Conservation (phyloP, 2,797 vertebrate species). For the Argya squamiceps region DNA sequence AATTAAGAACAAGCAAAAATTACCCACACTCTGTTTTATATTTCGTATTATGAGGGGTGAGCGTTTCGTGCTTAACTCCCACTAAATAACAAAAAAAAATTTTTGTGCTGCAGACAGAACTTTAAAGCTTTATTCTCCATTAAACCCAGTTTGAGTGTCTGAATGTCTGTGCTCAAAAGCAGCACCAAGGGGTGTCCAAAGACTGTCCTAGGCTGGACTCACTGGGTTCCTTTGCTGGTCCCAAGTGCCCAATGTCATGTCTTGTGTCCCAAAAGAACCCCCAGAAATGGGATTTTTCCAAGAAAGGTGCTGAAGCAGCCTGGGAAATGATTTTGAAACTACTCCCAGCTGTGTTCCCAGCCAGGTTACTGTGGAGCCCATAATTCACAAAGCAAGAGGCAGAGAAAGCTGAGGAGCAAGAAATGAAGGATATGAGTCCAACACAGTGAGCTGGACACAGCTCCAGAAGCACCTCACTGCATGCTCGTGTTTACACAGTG, state of each 20-base stretch:
- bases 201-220: not conserved
- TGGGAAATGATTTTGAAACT: not conserved
- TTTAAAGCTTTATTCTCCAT: not conserved
- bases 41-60: not conserved
- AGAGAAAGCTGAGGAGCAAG: not conserved
- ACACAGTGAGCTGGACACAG: fast-evolving
- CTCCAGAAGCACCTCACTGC: not conserved
- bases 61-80: not conserved
- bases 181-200: not conserved
- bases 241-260: fast-evolving
- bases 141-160: not conserved
- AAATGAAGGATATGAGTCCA: not conserved
- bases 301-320: not conserved
- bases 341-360: not conserved
- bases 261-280: not conserved
- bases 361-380: not conserved
- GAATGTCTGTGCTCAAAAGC: not conserved
- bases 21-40: not conserved
- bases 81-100: not conserved
- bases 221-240: not conserved
- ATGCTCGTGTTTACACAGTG: fast-evolving
- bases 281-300: not conserved
- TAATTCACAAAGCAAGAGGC: not conserved
- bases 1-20: not conserved
- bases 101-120: not conserved